A percentile compares a stretch with the other conserved stretches of the same genome.
Evolutionary conservation across 2,113 vertebrate genomes (phyloP).

Genomic region (Sylvietta virens): DNA sequence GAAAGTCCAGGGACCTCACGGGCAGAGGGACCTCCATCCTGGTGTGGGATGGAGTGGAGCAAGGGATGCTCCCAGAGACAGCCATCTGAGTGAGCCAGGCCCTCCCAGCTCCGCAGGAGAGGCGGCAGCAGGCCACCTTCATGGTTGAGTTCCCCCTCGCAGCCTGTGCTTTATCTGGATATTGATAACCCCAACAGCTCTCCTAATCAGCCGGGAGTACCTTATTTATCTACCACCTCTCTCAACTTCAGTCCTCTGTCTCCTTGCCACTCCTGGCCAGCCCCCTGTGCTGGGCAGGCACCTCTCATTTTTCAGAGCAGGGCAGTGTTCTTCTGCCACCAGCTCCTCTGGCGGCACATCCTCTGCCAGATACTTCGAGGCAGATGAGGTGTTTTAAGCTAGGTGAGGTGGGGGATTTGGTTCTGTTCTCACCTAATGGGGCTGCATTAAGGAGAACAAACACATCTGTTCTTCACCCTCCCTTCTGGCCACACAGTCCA

Average conservation of each 20-base stretch:
- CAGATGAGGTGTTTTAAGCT: neutral
- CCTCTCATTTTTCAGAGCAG: neutral
- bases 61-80: neutral
- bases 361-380: neutral
- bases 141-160: neutral
- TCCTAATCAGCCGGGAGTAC: neutral
- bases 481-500: neutral
- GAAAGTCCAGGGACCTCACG: neutral
- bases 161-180: constrained; percentile 40
- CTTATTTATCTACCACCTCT: constrained; percentile 37
- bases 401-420: neutral
- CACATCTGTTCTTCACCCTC: neutral
- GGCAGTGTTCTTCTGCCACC: neutral
- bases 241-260: neutral
- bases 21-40: neutral
- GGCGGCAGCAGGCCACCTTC: constrained; percentile 39
- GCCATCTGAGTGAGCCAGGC: fast-evolving
- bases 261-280: neutral
- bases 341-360: fast-evolving
- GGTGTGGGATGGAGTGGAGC: fast-evolving
- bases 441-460: constrained; percentile 29
- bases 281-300: fast-evolving
- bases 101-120: neutral
- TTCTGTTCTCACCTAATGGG: constrained; percentile 3
- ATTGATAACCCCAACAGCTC: neutral